These are phyloP conservation scores for Sarcophaga bullata DNA, from an alignment of 1,140 invertebrate species.

Conservation along the genomic window DNA sequence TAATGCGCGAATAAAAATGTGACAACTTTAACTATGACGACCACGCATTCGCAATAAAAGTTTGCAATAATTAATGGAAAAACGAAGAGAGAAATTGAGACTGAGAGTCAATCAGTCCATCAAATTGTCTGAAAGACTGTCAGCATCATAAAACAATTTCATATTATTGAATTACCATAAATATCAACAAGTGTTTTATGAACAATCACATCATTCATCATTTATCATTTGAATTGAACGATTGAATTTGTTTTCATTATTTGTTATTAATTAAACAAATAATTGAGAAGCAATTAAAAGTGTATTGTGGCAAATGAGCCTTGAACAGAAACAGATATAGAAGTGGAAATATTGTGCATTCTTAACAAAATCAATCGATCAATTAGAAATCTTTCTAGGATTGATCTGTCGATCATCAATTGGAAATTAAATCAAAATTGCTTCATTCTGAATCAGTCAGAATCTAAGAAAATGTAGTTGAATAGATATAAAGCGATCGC, in stretches of 20 bases:
- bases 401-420: neutral
- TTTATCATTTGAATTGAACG: neutral
- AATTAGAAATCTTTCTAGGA: neutral
- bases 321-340: neutral
- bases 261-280: neutral
- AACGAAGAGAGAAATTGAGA: no score
- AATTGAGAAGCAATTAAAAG: conserved; percentile 6
- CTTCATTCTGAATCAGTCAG: neutral
- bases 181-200: neutral
- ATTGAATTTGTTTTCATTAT: neutral
- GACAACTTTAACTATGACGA: neutral
- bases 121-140: no score
- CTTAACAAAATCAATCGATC: neutral
- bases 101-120: no score
- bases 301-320: neutral
- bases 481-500: no score
- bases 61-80: no score
- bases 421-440: conserved; percentile 15
- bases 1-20: no score
- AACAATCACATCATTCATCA: neutral
- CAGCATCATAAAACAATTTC: neutral
- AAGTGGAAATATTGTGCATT: no score
- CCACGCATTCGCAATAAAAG: neutral
- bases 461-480: neutral
- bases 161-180: neutral